Evolutionary conservation across 1,140 invertebrate genomes (phyloP).

Genomic region (Periplaneta americana): DNA sequence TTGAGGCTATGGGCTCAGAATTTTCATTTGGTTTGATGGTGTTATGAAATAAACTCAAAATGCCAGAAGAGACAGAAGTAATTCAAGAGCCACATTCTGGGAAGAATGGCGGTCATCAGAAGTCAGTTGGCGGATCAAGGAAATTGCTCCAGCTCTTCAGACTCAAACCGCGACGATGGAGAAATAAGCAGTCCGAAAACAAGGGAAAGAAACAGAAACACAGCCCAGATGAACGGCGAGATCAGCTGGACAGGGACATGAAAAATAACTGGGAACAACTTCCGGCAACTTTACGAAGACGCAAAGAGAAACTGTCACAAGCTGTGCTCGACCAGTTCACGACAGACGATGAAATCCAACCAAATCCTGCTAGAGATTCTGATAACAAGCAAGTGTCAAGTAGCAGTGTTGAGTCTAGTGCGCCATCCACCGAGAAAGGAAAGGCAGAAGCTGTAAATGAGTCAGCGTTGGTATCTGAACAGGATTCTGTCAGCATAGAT

Average conservation of each 20-base stretch:
- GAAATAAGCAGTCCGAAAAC: not conserved
- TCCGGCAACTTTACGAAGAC: slow-evolving; percentile 38
- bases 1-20: not conserved
- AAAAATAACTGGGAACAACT: slow-evolving; percentile 39
- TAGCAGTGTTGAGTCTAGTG: not conserved
- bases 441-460: not conserved
- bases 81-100: not conserved
- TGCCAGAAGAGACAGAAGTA: not conserved
- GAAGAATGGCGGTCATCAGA: not conserved
- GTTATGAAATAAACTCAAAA: not conserved
- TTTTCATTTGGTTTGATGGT: not conserved
- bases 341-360: not conserved
- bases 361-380: not conserved
- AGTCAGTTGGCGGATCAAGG: not conserved
- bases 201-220: not conserved
- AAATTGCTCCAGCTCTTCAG: slow-evolving; percentile 5
- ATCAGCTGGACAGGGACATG: slow-evolving; percentile 16
- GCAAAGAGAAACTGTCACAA: slow-evolving; percentile 28
- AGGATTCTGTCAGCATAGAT: not conserved
- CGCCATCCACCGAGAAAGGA: too few species aligned
- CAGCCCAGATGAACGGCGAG: slow-evolving; percentile 5
- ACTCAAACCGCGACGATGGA: not conserved
- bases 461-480: not conserved
- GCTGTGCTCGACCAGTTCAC: slow-evolving; percentile 10
- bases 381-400: not conserved